Conservation (phyloP, 2,888 invertebrate genomes). For the Eupithecia subumbrata region DNA sequence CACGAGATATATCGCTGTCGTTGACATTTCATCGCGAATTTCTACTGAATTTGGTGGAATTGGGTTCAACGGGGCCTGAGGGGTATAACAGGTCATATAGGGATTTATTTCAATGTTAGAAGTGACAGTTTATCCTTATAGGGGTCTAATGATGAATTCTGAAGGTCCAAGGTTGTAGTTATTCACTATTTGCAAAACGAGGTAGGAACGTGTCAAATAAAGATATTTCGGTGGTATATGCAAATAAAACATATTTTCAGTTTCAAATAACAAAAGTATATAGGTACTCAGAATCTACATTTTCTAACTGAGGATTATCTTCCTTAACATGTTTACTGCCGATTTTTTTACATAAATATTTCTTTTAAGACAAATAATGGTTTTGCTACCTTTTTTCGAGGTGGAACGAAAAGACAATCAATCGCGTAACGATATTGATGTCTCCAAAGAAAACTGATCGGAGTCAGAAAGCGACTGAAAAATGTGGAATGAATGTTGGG, state of each 20-base stretch:
- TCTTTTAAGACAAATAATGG: no score
- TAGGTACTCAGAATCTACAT: background rate
- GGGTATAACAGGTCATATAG: constrained; percentile 41
- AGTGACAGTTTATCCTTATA: constrained; percentile 10
- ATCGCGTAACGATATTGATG: background rate
- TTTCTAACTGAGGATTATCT: background rate
- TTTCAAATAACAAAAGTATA: no score
- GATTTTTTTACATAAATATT: no score
- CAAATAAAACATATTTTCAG: background rate
- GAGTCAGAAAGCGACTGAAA: background rate
- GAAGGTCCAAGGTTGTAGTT: background rate
- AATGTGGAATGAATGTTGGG: background rate
- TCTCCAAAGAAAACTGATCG: background rate
- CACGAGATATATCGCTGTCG: constrained; percentile 37
- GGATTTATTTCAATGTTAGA: constrained; percentile 33
- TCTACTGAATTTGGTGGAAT: constrained; percentile 29
- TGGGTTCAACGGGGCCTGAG: constrained; percentile 17
- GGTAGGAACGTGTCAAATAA: background rate
- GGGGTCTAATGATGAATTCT: constrained; percentile 9
- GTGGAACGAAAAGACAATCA: no score
- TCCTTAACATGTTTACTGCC: no score
- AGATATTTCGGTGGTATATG: background rate
- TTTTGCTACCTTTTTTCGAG: no score
- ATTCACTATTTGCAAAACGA: background rate
- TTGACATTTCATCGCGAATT: constrained; percentile 40